Percentiles rank a stretch among this genome's conserved stretches.
phyloP scores from a whole-genome alignment of 1,140 invertebrate genomes.

The Drosophila ohnishii region DNA sequence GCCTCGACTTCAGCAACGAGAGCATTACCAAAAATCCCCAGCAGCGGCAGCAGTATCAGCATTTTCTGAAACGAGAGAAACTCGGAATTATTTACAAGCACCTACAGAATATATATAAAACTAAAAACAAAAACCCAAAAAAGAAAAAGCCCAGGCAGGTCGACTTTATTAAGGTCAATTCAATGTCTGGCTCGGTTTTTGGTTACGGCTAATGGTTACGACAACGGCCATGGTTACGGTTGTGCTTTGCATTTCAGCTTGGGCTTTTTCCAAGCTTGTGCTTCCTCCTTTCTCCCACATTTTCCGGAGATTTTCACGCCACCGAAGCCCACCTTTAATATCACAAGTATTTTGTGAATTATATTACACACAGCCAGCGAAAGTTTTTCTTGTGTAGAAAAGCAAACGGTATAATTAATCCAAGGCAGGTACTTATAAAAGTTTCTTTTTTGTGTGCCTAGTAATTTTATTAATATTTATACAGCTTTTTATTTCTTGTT shows the following conservation, averaged over 20 bases:
- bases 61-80: constrained; percentile 69
- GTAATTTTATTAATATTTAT: constrained; percentile 17
- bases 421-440: constrained; percentile 11
- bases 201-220: constrained; percentile 74
- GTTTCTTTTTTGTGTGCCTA: constrained; percentile 7
- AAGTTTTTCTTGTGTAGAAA: constrained; percentile 10
- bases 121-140: constrained; percentile 17
- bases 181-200: constrained; percentile 70
- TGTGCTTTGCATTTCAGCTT: constrained; percentile 59
- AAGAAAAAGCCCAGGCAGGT: constrained; percentile 52
- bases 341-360: constrained; percentile 45
- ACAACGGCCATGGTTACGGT: constrained; percentile 50
- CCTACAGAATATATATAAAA: constrained; percentile 4
- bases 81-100: constrained; percentile 36
- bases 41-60: constrained; percentile 79
- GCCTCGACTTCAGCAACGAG: constrained; percentile 73
- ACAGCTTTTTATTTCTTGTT: constrained; percentile 5
- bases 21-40: constrained; percentile 75
- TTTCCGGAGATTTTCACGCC: constrained; percentile 50
- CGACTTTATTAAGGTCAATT: constrained; percentile 81
- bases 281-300: constrained; percentile 3
- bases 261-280: not conserved
- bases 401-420: constrained; percentile 13
- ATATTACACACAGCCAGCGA: constrained; percentile 28
- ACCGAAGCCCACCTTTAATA: constrained; percentile 52